Conservation (phyloP, 1,140 invertebrate genomes). For the Drosophila melanica region DNA sequence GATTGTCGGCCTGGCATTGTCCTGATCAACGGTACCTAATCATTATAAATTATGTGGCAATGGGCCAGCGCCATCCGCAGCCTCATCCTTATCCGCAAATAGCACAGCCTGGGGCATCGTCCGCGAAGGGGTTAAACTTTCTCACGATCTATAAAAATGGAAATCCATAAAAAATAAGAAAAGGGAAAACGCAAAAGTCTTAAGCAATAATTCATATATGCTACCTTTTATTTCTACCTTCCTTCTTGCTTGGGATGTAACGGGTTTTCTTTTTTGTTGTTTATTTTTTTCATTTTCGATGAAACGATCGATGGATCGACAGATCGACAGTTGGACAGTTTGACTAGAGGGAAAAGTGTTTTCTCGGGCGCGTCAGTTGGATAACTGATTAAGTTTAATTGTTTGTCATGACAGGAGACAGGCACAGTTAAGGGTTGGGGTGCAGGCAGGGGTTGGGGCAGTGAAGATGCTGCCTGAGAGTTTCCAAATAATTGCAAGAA, state of each 20-base stretch:
- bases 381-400: slow-evolving; percentile 64
- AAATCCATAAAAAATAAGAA: slow-evolving; percentile 56
- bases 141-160: slow-evolving; percentile 67
- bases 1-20: slow-evolving; percentile 30
- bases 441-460: neutral
- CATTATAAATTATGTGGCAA: slow-evolving; percentile 82
- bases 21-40: slow-evolving; percentile 59
- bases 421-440: slow-evolving; percentile 5
- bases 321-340: slow-evolving; percentile 35
- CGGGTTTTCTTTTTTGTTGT: slow-evolving; percentile 38
- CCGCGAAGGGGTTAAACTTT: slow-evolving; percentile 75
- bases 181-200: slow-evolving; percentile 50
- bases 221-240: slow-evolving; percentile 8
- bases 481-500: slow-evolving; percentile 49
- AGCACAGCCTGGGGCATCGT: slow-evolving; percentile 8
- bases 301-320: slow-evolving; percentile 33
- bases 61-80: slow-evolving; percentile 30
- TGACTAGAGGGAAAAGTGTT: slow-evolving; percentile 55
- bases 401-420: slow-evolving; percentile 47
- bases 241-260: slow-evolving; percentile 46
- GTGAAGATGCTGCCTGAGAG: slow-evolving; percentile 23
- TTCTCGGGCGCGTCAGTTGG: slow-evolving; percentile 49
- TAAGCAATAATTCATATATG: slow-evolving; percentile 54
- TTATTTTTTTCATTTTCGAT: neutral
- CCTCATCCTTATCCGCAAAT: slow-evolving; percentile 4